phyloP scores from a whole-genome alignment of 1,140 invertebrate species.

The Lordiphosa clarofinis region DNA sequence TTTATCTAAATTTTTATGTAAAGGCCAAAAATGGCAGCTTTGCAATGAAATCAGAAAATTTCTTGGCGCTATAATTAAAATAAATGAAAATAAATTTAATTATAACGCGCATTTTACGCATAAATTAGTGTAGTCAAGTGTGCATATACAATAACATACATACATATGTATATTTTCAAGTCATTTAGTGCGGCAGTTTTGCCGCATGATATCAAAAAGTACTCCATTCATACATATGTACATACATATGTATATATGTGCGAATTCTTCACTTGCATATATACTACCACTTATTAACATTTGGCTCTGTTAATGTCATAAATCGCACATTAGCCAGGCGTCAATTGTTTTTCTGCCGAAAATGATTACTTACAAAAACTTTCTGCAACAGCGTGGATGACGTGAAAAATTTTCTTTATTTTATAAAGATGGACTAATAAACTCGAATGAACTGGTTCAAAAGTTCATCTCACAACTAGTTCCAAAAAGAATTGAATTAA shows the following conservation, averaged over 20 bases:
- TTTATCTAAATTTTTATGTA: too few species aligned
- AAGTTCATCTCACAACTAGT: background rate
- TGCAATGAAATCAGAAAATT: too few species aligned
- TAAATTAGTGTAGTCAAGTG: too few species aligned
- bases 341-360: conserved; percentile 12
- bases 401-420: conserved; percentile 49
- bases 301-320: background rate
- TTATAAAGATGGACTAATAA: conserved; percentile 29
- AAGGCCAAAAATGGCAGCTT: too few species aligned
- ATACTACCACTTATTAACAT: background rate
- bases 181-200: conserved; percentile 4
- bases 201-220: conserved; percentile 1
- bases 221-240: conserved; percentile 10
- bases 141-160: too few species aligned
- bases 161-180: too few species aligned
- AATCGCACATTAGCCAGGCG: background rate
- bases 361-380: conserved; percentile 39
- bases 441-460: conserved; percentile 26
- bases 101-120: too few species aligned
- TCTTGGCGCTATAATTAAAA: too few species aligned
- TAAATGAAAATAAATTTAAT: too few species aligned
- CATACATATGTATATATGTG: background rate
- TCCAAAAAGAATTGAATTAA: background rate
- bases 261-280: conserved; percentile 1
- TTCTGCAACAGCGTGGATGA: conserved; percentile 48